Evolutionary conservation across 2,113 vertebrate genomes (phyloP).

Genomic region (Melanotaenia duboulayi): DNA sequence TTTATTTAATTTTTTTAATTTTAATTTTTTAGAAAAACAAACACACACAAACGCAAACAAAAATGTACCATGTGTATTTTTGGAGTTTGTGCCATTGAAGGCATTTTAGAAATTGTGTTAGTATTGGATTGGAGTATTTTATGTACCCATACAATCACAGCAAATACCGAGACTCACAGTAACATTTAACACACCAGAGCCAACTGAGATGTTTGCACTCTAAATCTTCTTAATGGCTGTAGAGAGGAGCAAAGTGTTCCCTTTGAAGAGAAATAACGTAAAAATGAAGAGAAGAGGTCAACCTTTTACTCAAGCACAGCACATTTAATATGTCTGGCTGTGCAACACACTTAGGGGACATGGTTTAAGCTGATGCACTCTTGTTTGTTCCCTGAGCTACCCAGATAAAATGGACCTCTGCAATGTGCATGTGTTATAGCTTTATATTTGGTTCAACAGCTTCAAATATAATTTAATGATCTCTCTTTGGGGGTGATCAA

Average conservation of each 20-base stretch:
- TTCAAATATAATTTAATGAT: constrained; percentile 20
- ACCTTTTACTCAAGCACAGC: constrained; percentile 26
- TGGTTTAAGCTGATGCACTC: constrained; percentile 16
- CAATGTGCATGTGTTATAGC: constrained; percentile 20
- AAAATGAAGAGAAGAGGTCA: constrained; percentile 44
- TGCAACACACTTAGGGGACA: constrained; percentile 31
- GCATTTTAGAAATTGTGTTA: constrained; percentile 20
- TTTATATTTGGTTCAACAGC: constrained; percentile 23
- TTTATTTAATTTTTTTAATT: too few relatives aligned
- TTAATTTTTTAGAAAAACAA: neutral
- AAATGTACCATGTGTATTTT: constrained; percentile 6
- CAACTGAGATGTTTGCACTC: constrained; percentile 31
- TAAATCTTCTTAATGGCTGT: constrained; percentile 61
- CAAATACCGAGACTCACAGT: neutral
- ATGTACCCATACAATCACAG: neutral
- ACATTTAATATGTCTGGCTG: constrained; percentile 44
- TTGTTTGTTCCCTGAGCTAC: constrained; percentile 26
- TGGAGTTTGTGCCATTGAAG: constrained; percentile 23
- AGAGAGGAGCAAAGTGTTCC: constrained; percentile 44
- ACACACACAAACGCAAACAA: too few relatives aligned
- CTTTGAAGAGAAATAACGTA: constrained; percentile 33
- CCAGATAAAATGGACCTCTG: constrained; percentile 12
- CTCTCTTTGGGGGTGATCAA: constrained; percentile 19
- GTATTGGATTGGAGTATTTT: constrained; percentile 35
- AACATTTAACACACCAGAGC: neutral